Conservation (phyloP, 2,888 invertebrate genomes). For the Pyrgus malvae region DNA sequence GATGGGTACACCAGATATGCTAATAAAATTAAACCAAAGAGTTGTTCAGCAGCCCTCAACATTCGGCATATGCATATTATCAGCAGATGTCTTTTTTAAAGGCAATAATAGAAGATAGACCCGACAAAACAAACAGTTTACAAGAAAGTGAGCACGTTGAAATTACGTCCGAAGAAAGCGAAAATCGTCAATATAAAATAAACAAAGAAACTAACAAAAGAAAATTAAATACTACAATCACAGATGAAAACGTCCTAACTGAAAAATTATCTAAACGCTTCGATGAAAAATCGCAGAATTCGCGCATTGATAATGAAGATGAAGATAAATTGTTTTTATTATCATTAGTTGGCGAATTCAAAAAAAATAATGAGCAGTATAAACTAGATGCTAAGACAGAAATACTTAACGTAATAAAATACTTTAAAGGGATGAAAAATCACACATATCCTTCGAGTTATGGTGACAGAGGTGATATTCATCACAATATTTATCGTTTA, state of each 20-base stretch:
- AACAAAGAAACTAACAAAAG: slow-evolving; percentile 29
- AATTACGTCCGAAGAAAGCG: slow-evolving; percentile 32
- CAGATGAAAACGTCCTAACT: slow-evolving; percentile 36
- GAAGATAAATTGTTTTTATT: slow-evolving; percentile 29
- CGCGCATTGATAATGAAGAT: slow-evolving; percentile 29
- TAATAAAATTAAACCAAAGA: slow-evolving; percentile 35
- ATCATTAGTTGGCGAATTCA: slow-evolving; percentile 37
- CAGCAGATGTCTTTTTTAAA: slow-evolving; percentile 23
- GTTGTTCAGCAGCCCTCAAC: slow-evolving; percentile 34
- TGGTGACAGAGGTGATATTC: slow-evolving; percentile 29
- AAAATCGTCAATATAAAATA: slow-evolving; percentile 20
- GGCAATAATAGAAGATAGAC: slow-evolving; percentile 32
- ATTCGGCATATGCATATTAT: slow-evolving; percentile 22
- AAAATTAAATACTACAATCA: slow-evolving; percentile 34
- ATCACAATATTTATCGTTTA: slow-evolving; percentile 28
- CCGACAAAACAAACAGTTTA: slow-evolving; percentile 36
- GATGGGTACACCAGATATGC: slow-evolving; percentile 32
- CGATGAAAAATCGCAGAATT: slow-evolving; percentile 28
- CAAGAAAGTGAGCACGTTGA: slow-evolving; percentile 29
- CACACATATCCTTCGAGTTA: slow-evolving; percentile 28
- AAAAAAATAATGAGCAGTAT: slow-evolving; percentile 38
- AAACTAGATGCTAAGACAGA: slow-evolving; percentile 38
- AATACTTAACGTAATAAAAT: slow-evolving; percentile 40
- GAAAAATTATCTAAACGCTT: slow-evolving; percentile 36
- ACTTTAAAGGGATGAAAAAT: slow-evolving; percentile 37